Base-by-base conservation (phyloP, 2,888 invertebrate genomes). In the Philonicus albiceps region DNA sequence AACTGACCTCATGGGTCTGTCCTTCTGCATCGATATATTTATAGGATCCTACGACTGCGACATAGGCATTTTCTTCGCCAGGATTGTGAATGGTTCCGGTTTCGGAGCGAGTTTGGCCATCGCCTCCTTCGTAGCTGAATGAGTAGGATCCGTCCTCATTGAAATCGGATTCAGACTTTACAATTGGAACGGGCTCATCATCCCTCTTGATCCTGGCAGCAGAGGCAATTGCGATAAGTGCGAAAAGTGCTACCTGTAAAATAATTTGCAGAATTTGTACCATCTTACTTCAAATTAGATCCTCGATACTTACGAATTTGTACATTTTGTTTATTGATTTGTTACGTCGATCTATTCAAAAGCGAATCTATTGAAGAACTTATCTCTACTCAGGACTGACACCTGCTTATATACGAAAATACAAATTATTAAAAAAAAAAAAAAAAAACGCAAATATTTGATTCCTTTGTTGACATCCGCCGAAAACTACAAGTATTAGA, bases 1-100 rank as follows among this genome's bases (percentile, higher is more conserved):
- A 92, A 88, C 89, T 89, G 1, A 92, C 92, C 86, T 90, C 90
- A 1, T 92, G 90, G 37, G 90, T 89, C n/a, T 90, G 87, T 43
- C 91, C 92, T 0, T 90, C 90, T 55, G 88, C 85, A 86, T 92
- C 90, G 86, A 90, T 87, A 87, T 92, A 92, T 83, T 89, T 90
- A 88, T 92, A 92, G 85, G 90, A 91, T 22, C 92, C 92, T 27
- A 89, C 89, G 3, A 92, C 89, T 64, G 90, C 91, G 6, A 92
- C 88, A 0, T 89, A 88, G 37, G 91, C 89, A 0, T 90, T 89
- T 0, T 91, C 90, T 7, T 90, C 89, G 22, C 90, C 92, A 13
- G 88, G 88, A 88, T 90, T 88, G 0, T 88, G 53, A 0, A 92
- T 16, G 0, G 40, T 43, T 3, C 90, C 91, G 8, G 86, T 49